Evolutionary conservation across 2,113 vertebrate species (phyloP).

Genomic region (Prionailurus bengalensis): DNA sequence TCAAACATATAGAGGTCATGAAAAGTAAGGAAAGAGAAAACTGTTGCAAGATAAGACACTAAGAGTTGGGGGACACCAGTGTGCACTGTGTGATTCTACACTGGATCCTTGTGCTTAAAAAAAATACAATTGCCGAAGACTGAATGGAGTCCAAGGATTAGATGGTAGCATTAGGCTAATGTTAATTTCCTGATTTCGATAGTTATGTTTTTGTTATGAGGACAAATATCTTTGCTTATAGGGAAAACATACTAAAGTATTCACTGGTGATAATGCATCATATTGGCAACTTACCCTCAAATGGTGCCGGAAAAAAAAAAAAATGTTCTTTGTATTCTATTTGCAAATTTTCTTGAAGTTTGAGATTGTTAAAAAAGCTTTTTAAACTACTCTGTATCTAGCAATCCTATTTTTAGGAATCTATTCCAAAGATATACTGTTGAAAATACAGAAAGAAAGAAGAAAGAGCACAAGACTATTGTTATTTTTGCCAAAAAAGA

Average conservation of each 20-base stretch:
- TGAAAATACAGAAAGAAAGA: background rate
- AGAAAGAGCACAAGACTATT: background rate
- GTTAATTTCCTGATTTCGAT: slow-evolving; percentile 43
- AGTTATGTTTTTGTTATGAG: background rate
- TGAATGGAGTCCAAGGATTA: background rate
- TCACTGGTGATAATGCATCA: background rate
- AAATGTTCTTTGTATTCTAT: background rate
- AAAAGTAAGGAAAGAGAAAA: slow-evolving; percentile 23
- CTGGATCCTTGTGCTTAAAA: background rate
- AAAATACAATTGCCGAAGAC: background rate
- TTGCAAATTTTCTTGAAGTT: background rate
- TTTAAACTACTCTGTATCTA: background rate
- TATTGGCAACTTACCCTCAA: background rate
- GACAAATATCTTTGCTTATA: background rate
- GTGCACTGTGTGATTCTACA: background rate
- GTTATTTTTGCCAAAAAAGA: slow-evolving; percentile 34
- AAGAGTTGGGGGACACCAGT: background rate
- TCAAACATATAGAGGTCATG: background rate
- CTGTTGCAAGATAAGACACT: background rate
- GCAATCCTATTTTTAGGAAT: slow-evolving; percentile 48
- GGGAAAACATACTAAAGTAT: slow-evolving; percentile 2
- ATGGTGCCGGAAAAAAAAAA: background rate
- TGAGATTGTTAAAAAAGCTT: background rate
- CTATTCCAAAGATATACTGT: slow-evolving; percentile 28
- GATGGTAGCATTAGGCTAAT: background rate